phyloP scores from a whole-genome alignment of 1,140 invertebrate genomes.

The Leptoteleia sp. region DNA sequence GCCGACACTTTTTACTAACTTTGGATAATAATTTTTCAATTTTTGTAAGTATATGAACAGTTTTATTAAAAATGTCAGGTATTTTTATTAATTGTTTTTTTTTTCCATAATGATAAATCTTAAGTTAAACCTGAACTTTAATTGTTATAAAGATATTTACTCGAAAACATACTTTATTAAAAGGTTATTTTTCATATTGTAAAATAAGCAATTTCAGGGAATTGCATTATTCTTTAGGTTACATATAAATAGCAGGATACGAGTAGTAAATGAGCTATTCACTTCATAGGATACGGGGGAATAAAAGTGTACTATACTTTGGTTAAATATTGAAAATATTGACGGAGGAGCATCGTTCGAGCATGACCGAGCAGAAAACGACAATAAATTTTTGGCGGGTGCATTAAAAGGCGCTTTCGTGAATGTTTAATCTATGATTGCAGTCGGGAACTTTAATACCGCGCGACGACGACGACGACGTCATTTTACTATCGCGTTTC shows the following conservation, averaged over 20 bases:
- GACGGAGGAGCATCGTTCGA: conserved; percentile 5
- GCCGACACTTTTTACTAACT: no score
- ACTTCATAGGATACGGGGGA: background rate
- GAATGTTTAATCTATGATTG: conserved; percentile 44
- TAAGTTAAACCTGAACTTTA: no score
- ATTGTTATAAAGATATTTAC: no score
- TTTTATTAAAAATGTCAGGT: no score
- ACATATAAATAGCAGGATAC: background rate
- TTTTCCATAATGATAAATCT: no score
- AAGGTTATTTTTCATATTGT: no score
- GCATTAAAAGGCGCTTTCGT: conserved; percentile 44
- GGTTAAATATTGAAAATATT: conserved; percentile 19
- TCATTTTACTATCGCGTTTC: conserved; percentile 51
- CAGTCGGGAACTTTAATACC: conserved; percentile 27
- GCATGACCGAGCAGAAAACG: conserved; percentile 9
- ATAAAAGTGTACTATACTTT: conserved; percentile 6
- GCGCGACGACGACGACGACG: conserved; percentile 43
- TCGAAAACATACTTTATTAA: no score
- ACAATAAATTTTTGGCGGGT: conserved; percentile 36
- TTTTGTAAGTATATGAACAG: no score
- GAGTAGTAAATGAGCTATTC: conserved; percentile 12
- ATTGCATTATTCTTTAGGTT: no score
- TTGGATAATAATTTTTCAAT: no score
- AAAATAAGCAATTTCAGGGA: no score
- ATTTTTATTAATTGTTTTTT: no score